Evolutionary conservation across 1,140 invertebrate genomes (phyloP).

Genomic region (Trichoplusia ni): DNA sequence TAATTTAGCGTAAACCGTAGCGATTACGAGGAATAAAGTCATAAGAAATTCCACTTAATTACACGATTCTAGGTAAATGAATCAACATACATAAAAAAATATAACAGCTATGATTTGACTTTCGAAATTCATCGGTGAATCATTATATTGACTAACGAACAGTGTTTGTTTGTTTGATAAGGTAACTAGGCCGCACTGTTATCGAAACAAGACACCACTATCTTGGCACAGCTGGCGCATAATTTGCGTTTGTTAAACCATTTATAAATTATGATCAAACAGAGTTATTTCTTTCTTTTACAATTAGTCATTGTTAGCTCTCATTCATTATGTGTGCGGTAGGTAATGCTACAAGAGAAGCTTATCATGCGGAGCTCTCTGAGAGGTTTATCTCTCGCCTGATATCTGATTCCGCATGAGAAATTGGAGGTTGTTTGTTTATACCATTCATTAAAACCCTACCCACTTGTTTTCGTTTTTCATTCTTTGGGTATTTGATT

Average conservation of each 20-base stretch:
- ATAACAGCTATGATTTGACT: background rate
- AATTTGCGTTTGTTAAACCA: conserved; percentile 13
- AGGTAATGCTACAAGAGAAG: background rate
- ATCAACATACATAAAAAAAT: background rate
- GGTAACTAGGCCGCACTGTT: conserved; percentile 36
- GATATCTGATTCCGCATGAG: background rate
- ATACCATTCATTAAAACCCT: background rate
- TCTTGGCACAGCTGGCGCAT: conserved; percentile 16
- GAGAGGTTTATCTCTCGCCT: conserved; percentile 3
- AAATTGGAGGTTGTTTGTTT: background rate
- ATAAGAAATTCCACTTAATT: conserved; percentile 1
- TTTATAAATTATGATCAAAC: conserved; percentile 10
- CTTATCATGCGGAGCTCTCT: background rate
- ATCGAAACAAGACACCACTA: conserved; percentile 34
- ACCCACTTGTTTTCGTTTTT: no score
- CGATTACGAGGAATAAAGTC: conserved; percentile 8
- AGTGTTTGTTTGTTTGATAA: conserved; percentile 33
- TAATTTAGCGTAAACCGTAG: background rate
- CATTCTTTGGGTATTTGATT: no score
- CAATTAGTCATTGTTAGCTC: conserved; percentile 1
- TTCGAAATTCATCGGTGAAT: conserved; percentile 4
- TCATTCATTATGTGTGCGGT: conserved; percentile 16
- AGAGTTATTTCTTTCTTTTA: conserved; percentile 4
- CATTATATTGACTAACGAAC: conserved; percentile 7
- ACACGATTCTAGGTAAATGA: conserved; percentile 14